Evolutionary conservation across 2,888 invertebrate genomes (phyloP).

Genomic region (Troides aeacus): DNA sequence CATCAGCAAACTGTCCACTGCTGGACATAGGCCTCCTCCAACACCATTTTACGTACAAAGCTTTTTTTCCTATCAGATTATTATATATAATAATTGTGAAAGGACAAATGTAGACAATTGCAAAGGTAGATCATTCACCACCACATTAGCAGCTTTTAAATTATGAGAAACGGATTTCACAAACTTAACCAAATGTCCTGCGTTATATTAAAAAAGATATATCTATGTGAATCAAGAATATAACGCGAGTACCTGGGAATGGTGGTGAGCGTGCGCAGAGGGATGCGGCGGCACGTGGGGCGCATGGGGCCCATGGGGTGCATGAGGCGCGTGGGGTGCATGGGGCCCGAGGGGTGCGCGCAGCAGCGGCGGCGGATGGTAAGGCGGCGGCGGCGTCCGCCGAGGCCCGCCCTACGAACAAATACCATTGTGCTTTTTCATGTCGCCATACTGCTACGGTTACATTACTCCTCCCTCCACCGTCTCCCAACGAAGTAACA

Average conservation of each 20-base stretch:
- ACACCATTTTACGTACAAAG: too few species aligned
- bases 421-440: conserved; percentile 38
- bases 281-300: conserved; percentile 43
- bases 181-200: too few species aligned
- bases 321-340: conserved; percentile 12
- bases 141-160: too few species aligned
- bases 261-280: conserved; percentile 35
- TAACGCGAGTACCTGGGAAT: conserved; percentile 53
- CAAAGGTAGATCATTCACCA: too few species aligned
- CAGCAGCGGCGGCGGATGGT: conserved; percentile 81
- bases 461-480: conserved; percentile 24
- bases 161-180: too few species aligned
- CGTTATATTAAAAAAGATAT: too few species aligned
- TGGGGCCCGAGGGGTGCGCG: conserved; percentile 54
- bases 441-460: conserved; percentile 29
- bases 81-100: too few species aligned
- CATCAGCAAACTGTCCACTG: too few species aligned
- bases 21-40: too few species aligned
- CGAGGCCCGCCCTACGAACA: conserved; percentile 80
- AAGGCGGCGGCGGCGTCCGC: conserved; percentile 88
- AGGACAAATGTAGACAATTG: too few species aligned
- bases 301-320: conserved; percentile 24
- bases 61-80: too few species aligned
- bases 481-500: conserved; percentile 23
- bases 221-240: neutral